Base-by-base conservation (phyloP, 1,140 invertebrate genomes). In the Leptonema lineaticorne region DNA sequence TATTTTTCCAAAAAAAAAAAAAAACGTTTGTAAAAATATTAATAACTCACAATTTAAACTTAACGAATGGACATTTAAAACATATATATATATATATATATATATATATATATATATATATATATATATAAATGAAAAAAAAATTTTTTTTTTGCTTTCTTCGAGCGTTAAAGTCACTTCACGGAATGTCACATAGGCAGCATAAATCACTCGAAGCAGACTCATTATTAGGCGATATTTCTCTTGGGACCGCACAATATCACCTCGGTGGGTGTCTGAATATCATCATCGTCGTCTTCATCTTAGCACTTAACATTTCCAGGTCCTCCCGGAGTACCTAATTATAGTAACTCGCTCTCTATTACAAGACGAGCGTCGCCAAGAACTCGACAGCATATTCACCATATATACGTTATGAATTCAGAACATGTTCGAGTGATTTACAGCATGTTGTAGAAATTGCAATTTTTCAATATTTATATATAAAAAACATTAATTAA, bases 201-300 rank as follows among this genome's bases (percentile, higher is more conserved):
- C 48, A 72, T 72, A 72, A 72, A 72, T 72, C 71, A 72, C 57
- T 66, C 59, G 58, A 59, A 58, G 33, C 67, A 58, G 65, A 68
- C 64, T 72, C 71, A 72, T 72, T 72, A 72, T 72, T 72, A 67
- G 71, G 71, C 57, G 71, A 72, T 72, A 63, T 72, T 67, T 72
- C 71, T 58, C 68, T 24, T 27, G 22, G 56, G 33, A 45, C n/a
- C 26, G 46, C 45, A 30, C 48, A n/a, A n/a, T n/a, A 41, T 41
- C 37, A 9, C 37, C 7, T 11, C 53, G 18, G 71, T 72, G 71
- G 71, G 71, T 68, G 71, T 48, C 7, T 22, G 24, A 37, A 46
- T n/a, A n/a, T n/a, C n/a, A n/a, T n/a, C n/a, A n/a, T n/a, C n/a
- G n/a, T n/a, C n/a, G n/a, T 63, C 53, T 45, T 67, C 50, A 46